Conservation (phyloP, 2,797 vertebrate species). For the Spheniscus humboldti region DNA sequence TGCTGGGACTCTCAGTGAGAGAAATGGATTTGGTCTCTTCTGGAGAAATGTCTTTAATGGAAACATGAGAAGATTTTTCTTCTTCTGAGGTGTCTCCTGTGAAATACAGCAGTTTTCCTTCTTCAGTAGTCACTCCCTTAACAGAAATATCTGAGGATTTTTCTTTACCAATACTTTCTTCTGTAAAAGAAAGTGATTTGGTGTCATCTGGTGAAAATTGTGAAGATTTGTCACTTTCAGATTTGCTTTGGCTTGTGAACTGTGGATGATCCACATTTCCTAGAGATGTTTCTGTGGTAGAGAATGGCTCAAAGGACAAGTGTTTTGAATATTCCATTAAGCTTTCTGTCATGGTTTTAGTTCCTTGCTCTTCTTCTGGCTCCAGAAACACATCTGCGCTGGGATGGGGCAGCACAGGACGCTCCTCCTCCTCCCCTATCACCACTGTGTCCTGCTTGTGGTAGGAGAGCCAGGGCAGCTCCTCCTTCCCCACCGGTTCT, state of each 20-base stretch:
- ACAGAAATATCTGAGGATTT: slow-evolving; percentile 44
- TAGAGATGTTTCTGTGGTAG: slow-evolving; percentile 5
- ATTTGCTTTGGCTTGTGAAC: slow-evolving; percentile 27
- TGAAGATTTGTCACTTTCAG: slow-evolving; percentile 22
- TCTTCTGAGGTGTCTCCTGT: slow-evolving; percentile 50
- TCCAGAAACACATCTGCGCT: neutral
- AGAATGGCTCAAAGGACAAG: neutral
- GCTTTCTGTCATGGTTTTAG: neutral
- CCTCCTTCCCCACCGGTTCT: neutral
- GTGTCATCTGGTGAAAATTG: slow-evolving; percentile 63
- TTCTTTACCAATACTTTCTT: slow-evolving; percentile 46
- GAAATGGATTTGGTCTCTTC: slow-evolving; percentile 65
- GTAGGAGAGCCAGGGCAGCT: slow-evolving; percentile 55
- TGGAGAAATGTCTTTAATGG: slow-evolving; percentile 58
- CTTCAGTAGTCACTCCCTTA: slow-evolving; percentile 1
- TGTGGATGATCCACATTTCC: neutral
- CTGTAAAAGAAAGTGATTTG: slow-evolving; percentile 66
- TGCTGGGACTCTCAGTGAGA: slow-evolving; percentile 68
- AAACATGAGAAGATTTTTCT: slow-evolving; percentile 49
- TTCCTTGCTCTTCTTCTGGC: slow-evolving; percentile 33
- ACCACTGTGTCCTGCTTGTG: slow-evolving; percentile 60
- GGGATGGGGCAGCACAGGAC: neutral
- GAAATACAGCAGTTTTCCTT: slow-evolving; percentile 57
- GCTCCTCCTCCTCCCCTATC: neutral
- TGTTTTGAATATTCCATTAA: neutral